Conservation (phyloP, 2,888 invertebrate genomes). For the Melangyna quadrimaculata region DNA sequence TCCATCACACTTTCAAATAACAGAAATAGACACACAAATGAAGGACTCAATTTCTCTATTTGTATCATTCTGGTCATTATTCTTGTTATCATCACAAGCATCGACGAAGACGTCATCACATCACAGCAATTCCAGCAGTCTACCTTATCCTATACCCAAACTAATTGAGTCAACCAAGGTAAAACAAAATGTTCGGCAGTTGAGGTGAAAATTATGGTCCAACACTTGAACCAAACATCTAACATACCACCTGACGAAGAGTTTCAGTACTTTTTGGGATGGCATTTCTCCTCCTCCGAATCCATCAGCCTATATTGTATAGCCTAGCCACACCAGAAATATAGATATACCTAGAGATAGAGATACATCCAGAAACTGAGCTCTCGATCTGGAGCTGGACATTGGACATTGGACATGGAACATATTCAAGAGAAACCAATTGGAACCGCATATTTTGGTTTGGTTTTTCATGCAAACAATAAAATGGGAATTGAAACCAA, state of each 20-base stretch:
- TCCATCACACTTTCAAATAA: conserved; percentile 35
- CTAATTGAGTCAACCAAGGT: conserved; percentile 68
- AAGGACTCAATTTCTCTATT: conserved; percentile 41
- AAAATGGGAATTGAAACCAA: conserved; percentile 71
- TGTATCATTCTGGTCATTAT: conserved; percentile 46
- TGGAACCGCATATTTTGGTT: conserved; percentile 70
- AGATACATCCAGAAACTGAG: not conserved
- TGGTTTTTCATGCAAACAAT: conserved; percentile 71
- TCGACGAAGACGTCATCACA: conserved; percentile 9
- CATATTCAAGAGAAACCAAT: conserved; percentile 61
- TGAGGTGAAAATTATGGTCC: conserved; percentile 69
- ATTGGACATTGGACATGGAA: conserved; percentile 26
- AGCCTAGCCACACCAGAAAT: not conserved
- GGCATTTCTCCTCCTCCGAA: not conserved
- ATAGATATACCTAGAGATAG: not conserved
- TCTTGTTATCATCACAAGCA: conserved; percentile 29
- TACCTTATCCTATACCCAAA: conserved; percentile 32
- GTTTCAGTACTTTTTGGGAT: not conserved
- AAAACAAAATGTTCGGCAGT: conserved; percentile 62
- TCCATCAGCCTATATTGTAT: not conserved
- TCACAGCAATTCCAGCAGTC: conserved; percentile 21
- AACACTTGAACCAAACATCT: conserved; percentile 59
- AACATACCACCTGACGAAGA: conserved; percentile 13
- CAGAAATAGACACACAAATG: conserved; percentile 25
- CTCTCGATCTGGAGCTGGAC: not conserved